Percentiles rank a stretch among this genome's conserved stretches.
These are phyloP conservation scores for Phaonia tiefii DNA, from an alignment of 2,888 invertebrate species.

Conservation along the genomic window DNA sequence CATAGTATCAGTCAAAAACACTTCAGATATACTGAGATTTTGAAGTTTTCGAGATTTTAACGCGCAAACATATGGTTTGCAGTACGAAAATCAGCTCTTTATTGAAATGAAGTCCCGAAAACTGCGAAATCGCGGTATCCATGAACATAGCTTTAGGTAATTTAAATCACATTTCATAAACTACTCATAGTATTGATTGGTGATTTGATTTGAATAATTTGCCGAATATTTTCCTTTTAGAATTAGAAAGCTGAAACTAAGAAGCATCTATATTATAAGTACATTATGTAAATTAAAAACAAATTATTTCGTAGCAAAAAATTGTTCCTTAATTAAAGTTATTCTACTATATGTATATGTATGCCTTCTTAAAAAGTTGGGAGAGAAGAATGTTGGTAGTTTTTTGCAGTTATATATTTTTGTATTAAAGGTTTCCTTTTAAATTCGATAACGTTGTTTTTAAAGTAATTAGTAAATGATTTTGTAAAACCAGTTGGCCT, in stretches of 20 bases:
- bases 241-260: slow-evolving; percentile 60
- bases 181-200: too few relatives aligned
- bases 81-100: too few relatives aligned
- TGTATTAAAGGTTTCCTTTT: slow-evolving; percentile 65
- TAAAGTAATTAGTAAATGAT: slow-evolving; percentile 28
- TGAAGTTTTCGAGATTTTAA: too few relatives aligned
- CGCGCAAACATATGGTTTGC: too few relatives aligned
- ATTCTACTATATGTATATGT: slow-evolving; percentile 50
- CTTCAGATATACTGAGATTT: too few relatives aligned
- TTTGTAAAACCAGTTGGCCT: background rate
- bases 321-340: slow-evolving; percentile 39
- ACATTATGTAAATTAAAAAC: slow-evolving; percentile 64
- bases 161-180: too few relatives aligned
- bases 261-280: slow-evolving; percentile 56
- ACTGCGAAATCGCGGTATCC: too few relatives aligned
- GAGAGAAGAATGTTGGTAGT: slow-evolving; percentile 35
- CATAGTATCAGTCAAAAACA: too few relatives aligned
- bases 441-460: slow-evolving; percentile 57
- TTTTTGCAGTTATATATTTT: slow-evolving; percentile 34
- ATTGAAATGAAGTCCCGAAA: too few relatives aligned
- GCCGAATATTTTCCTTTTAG: slow-evolving; percentile 16
- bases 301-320: slow-evolving; percentile 59
- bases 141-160: too few relatives aligned
- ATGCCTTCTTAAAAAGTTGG: slow-evolving; percentile 2
- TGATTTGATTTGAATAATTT: too few relatives aligned